Base-by-base conservation (phyloP, 2,113 vertebrate species). In the Gymnogyps californianus region DNA sequence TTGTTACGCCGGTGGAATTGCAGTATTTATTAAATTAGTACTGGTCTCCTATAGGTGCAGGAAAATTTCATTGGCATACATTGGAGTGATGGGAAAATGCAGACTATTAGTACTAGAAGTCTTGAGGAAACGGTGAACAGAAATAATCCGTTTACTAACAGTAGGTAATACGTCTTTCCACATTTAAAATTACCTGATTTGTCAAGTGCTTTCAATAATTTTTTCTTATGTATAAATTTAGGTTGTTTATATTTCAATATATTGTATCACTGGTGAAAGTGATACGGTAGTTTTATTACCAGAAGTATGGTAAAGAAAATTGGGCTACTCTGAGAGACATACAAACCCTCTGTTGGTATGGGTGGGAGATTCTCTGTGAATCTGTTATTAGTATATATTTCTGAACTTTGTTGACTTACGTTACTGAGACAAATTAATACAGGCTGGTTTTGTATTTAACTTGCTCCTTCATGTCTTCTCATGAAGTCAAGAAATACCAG, bases 401-500 rank as follows among this genome's bases (percentile, higher is more conserved):
- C 65, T 78, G 57, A 87, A 74, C 28, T 70, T 51, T 21, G 34
- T 49, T 87, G 55, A 51, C 40, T 77, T 83, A 12, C 0, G 0
- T 87, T 74, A 72, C 79, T 74, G 85, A 47, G 40, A 65, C 25
- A 88, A 40, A 64, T 64, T 70, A 38, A 70, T 65, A 66, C 49
- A 36, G 44, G 25, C 52, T 69, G 52, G 8, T 6, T 83, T 72
- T 51, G 31, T 77, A 13, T 92, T 64, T 87, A 62, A 95, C 94
- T 81, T 92, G 94, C 47, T 83, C n/a, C 36, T 93, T 92, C 90
- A 32, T 71, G 88, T 78, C 76, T 74, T 86, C 82, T 77, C 2
- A 0, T 31, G 51, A 59, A 87, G 92, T 93, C 96, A 89, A 78
- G 94, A 92, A 93, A 92, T 93, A 87, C 91, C 91, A 79, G 94